Evolutionary conservation across 1,140 invertebrate genomes (phyloP).

Genomic region (Phenacoccus solenopsis): DNA sequence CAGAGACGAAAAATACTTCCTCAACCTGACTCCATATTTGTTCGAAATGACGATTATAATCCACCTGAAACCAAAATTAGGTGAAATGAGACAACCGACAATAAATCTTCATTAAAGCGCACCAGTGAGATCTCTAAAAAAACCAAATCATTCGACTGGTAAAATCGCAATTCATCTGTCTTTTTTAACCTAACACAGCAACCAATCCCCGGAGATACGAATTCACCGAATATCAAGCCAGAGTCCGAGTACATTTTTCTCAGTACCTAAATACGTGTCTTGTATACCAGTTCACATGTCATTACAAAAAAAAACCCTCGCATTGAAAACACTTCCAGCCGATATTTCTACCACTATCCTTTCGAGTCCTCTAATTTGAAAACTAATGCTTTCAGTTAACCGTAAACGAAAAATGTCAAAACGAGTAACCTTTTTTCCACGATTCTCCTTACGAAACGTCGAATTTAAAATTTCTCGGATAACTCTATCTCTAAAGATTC

Average conservation of each 20-base stretch:
- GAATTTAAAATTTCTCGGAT: neutral
- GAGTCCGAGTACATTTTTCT: no score
- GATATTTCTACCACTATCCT: neutral
- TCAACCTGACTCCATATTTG: neutral
- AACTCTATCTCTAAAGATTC: neutral
- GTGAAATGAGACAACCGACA: no score
- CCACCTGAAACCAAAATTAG: slow-evolving; percentile 7
- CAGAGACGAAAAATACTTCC: neutral
- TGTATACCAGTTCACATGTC: no score
- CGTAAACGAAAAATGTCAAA: neutral
- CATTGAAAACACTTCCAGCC: neutral
- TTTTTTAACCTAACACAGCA: no score
- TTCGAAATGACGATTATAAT: slow-evolving; percentile 7
- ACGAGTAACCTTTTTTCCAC: neutral
- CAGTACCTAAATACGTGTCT: no score
- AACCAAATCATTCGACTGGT: no score
- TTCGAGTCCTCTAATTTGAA: neutral
- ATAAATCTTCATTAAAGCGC: no score
- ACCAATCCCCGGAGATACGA: no score
- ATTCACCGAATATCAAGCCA: no score
- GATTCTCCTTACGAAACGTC: neutral
- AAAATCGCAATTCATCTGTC: no score
- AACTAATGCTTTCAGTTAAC: neutral
- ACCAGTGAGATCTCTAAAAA: no score
- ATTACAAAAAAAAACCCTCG: no score